phyloP scores from a whole-genome alignment of 2,888 invertebrate genomes.

The Tigriopus californicus region DNA sequence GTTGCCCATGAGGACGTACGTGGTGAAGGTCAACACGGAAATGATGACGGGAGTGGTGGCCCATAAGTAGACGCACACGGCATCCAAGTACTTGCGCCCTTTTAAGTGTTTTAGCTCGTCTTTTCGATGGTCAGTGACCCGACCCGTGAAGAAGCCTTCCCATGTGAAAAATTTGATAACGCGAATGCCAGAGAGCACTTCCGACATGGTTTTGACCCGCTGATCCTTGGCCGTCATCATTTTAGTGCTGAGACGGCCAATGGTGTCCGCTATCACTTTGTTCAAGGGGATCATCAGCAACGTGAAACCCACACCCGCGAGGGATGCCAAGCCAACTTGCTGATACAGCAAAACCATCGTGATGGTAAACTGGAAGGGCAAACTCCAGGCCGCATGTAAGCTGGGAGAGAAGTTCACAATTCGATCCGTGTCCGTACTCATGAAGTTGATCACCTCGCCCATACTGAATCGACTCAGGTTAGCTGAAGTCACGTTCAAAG shows the following conservation, averaged over 20 bases:
- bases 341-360: conserved; percentile 62
- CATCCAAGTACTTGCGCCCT: conserved; percentile 74
- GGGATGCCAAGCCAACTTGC: conserved; percentile 74
- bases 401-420: conserved; percentile 88
- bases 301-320: conserved; percentile 73
- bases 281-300: conserved; percentile 79
- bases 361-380: conserved; percentile 68
- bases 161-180: conserved; percentile 81
- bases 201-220: conserved; percentile 66
- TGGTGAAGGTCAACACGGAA: conserved; percentile 59
- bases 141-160: conserved; percentile 51
- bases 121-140: background rate
- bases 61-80: conserved; percentile 95
- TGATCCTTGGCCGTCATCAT: conserved; percentile 82
- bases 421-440: conserved; percentile 89
- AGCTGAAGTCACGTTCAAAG: conserved; percentile 29
- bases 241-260: conserved; percentile 57
- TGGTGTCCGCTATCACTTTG: conserved; percentile 67
- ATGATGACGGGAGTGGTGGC: conserved; percentile 87
- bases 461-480: conserved; percentile 32
- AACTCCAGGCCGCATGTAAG: conserved; percentile 91
- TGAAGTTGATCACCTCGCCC: conserved; percentile 84
- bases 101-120: conserved; percentile 7
- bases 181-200: conserved; percentile 66
- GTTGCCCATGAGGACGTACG: conserved; percentile 55